phyloP scores from a whole-genome alignment of 1,140 invertebrate species.

The Drosophila tani region DNA sequence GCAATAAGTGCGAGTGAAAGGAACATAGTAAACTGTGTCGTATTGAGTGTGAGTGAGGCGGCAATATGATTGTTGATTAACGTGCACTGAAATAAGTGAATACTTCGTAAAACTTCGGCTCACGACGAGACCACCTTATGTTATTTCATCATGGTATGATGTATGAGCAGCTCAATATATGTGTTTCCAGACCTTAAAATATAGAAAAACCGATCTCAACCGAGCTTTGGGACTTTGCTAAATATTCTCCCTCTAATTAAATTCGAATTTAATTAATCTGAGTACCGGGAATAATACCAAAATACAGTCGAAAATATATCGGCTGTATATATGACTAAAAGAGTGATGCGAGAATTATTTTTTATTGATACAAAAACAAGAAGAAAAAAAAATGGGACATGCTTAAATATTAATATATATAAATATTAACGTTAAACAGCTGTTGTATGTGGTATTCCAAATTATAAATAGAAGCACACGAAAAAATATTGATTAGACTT shows the following conservation, averaged over 20 bases:
- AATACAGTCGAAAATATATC: not conserved
- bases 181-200: not conserved
- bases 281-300: conserved; percentile 7
- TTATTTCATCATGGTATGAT: no score
- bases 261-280: not conserved
- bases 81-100: no score
- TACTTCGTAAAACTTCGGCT: no score
- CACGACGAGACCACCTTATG: no score
- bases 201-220: not conserved
- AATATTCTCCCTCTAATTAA: not conserved
- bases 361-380: conserved; percentile 48
- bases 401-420: conserved; percentile 50
- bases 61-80: no score
- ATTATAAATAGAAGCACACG: conserved; percentile 5
- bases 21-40: no score
- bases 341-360: conserved; percentile 37
- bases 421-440: conserved; percentile 26
- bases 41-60: no score
- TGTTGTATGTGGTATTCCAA: conserved; percentile 26
- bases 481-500: conserved; percentile 27
- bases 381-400: conserved; percentile 14
- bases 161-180: not conserved
- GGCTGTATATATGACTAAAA: conserved; percentile 34
- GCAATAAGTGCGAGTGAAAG: no score
- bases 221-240: no score